Evolutionary conservation across 2,888 invertebrate species (phyloP).

Genomic region (Tetheella fluctuosa): DNA sequence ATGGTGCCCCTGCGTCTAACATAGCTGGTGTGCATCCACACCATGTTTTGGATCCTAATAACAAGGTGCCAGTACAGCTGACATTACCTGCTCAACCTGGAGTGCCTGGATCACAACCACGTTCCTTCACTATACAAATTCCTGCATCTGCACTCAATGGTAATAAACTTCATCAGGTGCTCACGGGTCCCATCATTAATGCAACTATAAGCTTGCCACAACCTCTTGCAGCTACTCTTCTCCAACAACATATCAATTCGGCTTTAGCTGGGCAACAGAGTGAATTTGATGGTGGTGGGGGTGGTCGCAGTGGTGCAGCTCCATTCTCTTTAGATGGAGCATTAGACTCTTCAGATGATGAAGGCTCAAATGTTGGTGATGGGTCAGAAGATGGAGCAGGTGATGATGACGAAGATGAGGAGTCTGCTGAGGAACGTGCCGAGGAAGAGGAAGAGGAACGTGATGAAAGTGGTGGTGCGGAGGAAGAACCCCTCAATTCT

Average conservation of each 20-base stretch:
- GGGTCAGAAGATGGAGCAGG: slow-evolving; percentile 88
- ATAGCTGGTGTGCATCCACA: slow-evolving; percentile 70
- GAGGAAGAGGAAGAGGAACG: slow-evolving; percentile 88
- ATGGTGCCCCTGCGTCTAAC: slow-evolving; percentile 62
- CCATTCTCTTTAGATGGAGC: slow-evolving; percentile 86
- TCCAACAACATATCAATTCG: slow-evolving; percentile 95
- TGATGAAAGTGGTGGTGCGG: slow-evolving; percentile 86
- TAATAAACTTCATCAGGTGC: slow-evolving; percentile 87
- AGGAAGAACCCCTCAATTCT: slow-evolving; percentile 96
- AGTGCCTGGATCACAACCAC: slow-evolving; percentile 87
- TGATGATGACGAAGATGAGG: slow-evolving; percentile 90
- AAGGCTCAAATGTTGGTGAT: slow-evolving; percentile 85
- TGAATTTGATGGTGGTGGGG: slow-evolving; percentile 79
- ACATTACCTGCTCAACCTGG: slow-evolving; percentile 93
- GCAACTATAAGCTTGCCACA: slow-evolving; percentile 95
- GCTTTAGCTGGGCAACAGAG: slow-evolving; percentile 85
- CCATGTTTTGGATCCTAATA: slow-evolving; percentile 72
- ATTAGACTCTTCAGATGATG: slow-evolving; percentile 89
- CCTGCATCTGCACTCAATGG: slow-evolving; percentile 93
- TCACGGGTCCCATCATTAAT: slow-evolving; percentile 94
- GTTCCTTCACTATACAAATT: slow-evolving; percentile 95
- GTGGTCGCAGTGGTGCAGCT: slow-evolving; percentile 73
- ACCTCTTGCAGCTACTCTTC: slow-evolving; percentile 90
- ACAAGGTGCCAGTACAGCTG: slow-evolving; percentile 85
- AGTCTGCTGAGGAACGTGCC: slow-evolving; percentile 87